Base-by-base conservation (phyloP, 92 coral and sea anemone genomes). In the Parazoanthus swiftii region DNA sequence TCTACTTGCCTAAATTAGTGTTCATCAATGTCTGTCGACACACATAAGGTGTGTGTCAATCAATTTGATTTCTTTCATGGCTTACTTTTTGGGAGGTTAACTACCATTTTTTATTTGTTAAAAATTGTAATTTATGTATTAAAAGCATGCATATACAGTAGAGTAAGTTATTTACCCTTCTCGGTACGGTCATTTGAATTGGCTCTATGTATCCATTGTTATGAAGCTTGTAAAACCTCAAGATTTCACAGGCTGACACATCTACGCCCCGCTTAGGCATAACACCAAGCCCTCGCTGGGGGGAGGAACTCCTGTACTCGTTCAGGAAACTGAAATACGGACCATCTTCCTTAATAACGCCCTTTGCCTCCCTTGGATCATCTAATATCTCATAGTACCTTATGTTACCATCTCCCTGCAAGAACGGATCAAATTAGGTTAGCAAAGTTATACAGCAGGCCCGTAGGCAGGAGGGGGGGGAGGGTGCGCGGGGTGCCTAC, bases 241-340 rank as follows among this genome's bases (percentile, higher is more conserved):
- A 92, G 44, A 97, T 82, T 89, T 97, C 99, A 88, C 99, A 97
- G 33, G 92, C 80, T 50, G 89, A 85, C 4, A 91, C 89, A 51
- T 97, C 99, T n/a, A 97, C 90, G 33, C 93, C 99, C 42, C 99
- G 90, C 88, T 97, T 97, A 20, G 94, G 94, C 95, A 97, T 93
- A 11, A 92, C 91, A 37, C 99, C 99, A 68, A 97, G 91, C 56
- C 95, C 96, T 67, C 98, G 95, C 90, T 97, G 99, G 7, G 99
- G 99, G 0, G 98, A 88, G 16, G 97, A 89, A 77, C 96, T 93
- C 67, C 98, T 89, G 93, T 95, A 97, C 92, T 97, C 99, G 74
- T 92, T 95, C 58, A 95, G 88, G 58, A 92, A 88, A 43, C 93
- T 91, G 83, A 97, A 86, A 82, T 90, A 97, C 2, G 98, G 98